A percentile compares a stretch with the other conserved stretches of the same genome.
Conservation (phyloP, 2,888 invertebrate genomes). For the Cryptophagus acutangulus region DNA sequence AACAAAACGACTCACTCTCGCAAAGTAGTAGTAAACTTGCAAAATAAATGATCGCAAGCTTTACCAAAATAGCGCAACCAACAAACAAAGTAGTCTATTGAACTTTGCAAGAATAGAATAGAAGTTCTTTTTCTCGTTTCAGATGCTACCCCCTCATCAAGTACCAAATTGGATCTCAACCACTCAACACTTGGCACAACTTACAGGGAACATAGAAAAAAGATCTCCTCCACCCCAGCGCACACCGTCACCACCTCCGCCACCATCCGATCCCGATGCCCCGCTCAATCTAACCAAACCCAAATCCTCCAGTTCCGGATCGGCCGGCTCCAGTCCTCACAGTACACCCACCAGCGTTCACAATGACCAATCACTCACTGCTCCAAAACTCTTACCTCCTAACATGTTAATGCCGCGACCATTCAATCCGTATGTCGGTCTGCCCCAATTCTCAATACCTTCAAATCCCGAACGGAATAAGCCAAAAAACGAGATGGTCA, state of each 20-base stretch:
- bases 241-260: slow-evolving; percentile 47
- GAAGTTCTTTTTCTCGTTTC: no score
- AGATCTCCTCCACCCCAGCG: slow-evolving; percentile 40
- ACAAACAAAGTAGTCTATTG: slow-evolving; percentile 1
- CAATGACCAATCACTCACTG: slow-evolving; percentile 53
- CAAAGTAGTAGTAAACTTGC: neutral
- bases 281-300: slow-evolving; percentile 89
- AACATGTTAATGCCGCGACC: slow-evolving; percentile 57
- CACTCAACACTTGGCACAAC: slow-evolving; percentile 68
- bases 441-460: slow-evolving; percentile 53
- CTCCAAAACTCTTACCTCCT: slow-evolving; percentile 56
- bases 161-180: slow-evolving; percentile 60
- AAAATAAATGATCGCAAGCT: slow-evolving; percentile 1
- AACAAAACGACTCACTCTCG: no score
- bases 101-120: neutral
- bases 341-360: slow-evolving; percentile 41
- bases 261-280: slow-evolving; percentile 63
- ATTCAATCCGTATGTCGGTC: slow-evolving; percentile 58
- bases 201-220: slow-evolving; percentile 42
- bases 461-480: slow-evolving; percentile 41
- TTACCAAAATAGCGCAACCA: neutral
- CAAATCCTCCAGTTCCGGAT: slow-evolving; percentile 55
- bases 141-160: slow-evolving; percentile 56
- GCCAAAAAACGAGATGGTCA: slow-evolving; percentile 38
- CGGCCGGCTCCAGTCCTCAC: slow-evolving; percentile 53